Base-by-base conservation (phyloP, 2,888 invertebrate species). In the Cryptophagus acutangulus region DNA sequence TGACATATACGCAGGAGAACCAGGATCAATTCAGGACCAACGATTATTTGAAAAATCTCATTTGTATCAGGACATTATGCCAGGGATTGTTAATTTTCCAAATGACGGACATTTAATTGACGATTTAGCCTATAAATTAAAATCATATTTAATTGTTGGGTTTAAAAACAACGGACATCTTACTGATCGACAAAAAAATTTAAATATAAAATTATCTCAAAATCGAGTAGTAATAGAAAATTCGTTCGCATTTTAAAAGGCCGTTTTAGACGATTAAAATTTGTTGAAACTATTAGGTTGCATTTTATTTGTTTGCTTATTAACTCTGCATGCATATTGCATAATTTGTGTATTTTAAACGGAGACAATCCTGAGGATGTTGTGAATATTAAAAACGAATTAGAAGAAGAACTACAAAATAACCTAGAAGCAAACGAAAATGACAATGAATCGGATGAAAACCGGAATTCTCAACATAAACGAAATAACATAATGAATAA, bases 51-150 rank as follows among this genome's bases (percentile, higher is more conserved):
- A n/a, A n/a, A n/a, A n/a, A n/a, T n/a, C n/a, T n/a, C n/a, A n/a
- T n/a, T n/a, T n/a, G n/a, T n/a, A n/a, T n/a, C n/a, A n/a, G n/a
- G n/a, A n/a, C n/a, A n/a, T n/a, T n/a, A n/a, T n/a, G n/a, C n/a
- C n/a, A n/a, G n/a, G n/a, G n/a, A n/a, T n/a, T 31, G 40, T 33
- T 13, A 20, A 33, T 8, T 33, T 33, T 17, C 17, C 17, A 9
- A 33, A 39, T n/a, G 33, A 39, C n/a, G n/a, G 9, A 9, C 39
- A 39, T 34, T 16, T 39, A 17, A 25, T 39, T 20, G 39, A 34
- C 12, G 39, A 34, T 25, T 18, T 33, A 24, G 39, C 39, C 10
- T 39, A 39, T 33, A 35, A 17, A 14, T 33, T 38, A 16, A 9
- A n/a, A 5, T 9, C 17, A 38, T n/a, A 38, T 38, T 17, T 38